Evolutionary conservation across 2,888 invertebrate species (phyloP).

Genomic region (Ametastegia equiseti): DNA sequence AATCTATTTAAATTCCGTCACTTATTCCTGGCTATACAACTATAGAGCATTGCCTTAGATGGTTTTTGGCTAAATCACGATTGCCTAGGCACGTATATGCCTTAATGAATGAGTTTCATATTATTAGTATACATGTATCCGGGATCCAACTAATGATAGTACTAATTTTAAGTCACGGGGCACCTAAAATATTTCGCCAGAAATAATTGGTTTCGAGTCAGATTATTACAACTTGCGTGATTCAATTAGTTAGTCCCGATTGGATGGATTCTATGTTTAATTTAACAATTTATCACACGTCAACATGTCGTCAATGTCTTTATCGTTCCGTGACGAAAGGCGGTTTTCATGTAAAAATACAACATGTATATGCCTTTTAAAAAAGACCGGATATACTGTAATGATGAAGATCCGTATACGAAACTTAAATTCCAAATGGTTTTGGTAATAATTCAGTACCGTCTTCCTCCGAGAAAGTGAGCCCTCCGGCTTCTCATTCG

Average conservation of each 20-base stretch:
- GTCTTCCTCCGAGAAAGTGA: background rate
- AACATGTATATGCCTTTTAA: background rate
- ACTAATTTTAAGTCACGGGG: background rate
- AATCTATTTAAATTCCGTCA: background rate
- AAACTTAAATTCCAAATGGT: background rate
- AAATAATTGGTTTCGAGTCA: constrained; percentile 27
- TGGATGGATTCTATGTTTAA: background rate
- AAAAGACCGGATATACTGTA: background rate
- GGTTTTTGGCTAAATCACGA: background rate
- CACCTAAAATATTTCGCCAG: background rate
- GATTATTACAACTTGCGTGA: background rate
- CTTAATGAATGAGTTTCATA: background rate
- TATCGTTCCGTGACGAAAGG: background rate
- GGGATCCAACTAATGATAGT: constrained; percentile 22
- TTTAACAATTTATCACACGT: background rate
- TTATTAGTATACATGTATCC: background rate
- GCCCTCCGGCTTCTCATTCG: background rate
- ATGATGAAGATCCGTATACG: background rate
- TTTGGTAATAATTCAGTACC: background rate
- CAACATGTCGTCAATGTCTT: background rate
- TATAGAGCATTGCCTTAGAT: background rate
- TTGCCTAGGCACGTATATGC: background rate
- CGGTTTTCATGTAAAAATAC: background rate
- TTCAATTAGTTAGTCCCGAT: background rate
- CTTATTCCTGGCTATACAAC: background rate